These are phyloP conservation scores for Drosophila subquinaria DNA, from an alignment of 2,888 invertebrate species.

Conservation along the genomic window DNA sequence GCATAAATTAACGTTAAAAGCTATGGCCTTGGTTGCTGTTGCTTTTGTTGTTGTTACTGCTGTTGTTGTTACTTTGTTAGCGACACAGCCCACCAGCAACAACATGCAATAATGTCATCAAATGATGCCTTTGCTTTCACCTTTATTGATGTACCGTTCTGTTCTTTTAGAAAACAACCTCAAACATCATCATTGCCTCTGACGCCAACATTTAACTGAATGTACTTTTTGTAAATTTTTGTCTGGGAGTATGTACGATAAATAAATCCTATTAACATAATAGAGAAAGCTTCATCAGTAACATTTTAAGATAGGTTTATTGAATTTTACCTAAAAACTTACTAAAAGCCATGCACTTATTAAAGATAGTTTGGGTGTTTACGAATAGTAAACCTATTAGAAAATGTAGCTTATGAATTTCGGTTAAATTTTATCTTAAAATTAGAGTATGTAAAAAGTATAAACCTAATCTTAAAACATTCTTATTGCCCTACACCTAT, in stretches of 20 bases:
- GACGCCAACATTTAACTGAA: conserved; percentile 37
- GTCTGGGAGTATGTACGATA: not conserved
- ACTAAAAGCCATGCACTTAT: not conserved
- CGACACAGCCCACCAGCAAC: conserved; percentile 41
- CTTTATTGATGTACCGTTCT: conserved; percentile 40
- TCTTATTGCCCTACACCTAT: too few species aligned
- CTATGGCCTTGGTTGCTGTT: conserved; percentile 56
- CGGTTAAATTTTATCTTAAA: too few species aligned
- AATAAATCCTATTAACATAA: too few species aligned
- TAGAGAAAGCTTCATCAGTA: too few species aligned
- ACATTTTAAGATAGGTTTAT: too few species aligned
- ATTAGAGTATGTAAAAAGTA: too few species aligned
- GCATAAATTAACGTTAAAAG: conserved; percentile 82
- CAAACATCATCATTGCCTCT: conserved; percentile 54
- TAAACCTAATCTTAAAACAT: too few species aligned
- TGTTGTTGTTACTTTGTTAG: conserved; percentile 68
- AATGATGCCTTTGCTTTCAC: conserved; percentile 59
- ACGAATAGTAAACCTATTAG: not conserved
- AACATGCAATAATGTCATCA: conserved; percentile 80
- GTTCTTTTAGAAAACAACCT: conserved; percentile 35
- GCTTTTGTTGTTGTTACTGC: conserved; percentile 1
- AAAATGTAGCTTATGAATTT: too few species aligned
- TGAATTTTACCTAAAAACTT: too few species aligned
- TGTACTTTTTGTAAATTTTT: conserved; percentile 33
- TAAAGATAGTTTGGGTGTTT: not conserved